Evolutionary conservation across 2,113 vertebrate genomes (phyloP), one percentile per base, ranked within the genome.

Genomic region (Argyrosomus japonicus): DNA sequence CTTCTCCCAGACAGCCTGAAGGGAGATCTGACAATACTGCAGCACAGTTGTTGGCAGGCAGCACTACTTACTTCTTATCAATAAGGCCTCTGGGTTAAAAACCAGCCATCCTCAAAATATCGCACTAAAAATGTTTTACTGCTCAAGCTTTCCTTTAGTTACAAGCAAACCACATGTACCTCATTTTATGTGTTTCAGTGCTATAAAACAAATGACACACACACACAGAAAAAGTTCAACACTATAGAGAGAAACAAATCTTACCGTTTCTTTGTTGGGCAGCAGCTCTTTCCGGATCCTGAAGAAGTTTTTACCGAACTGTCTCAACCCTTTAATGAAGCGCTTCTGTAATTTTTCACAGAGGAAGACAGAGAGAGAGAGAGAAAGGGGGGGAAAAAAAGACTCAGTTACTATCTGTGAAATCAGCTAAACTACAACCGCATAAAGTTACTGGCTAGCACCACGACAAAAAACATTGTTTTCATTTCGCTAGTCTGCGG

Each of bases 241-340:
- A 54, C 51, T 45, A 57, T 5, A 75, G 12, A 62, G 43, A 71
- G 5, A 78, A 79, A 72, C n/a, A 82, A 82, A 90, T 50, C 96
- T 95, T 95, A 97, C 97, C 80, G 97, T 98, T 89, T 98, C 97
- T 96, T 98, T 98, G 95, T 95, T 97, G 88, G 97, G 97, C 85
- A 98, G 96, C 88, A 98, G 95, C 91, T 98, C 98, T 95, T 99
- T 99, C 87, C 98, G 96, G 94, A 99, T 99, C 95, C 98, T 96
- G 96, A 99, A 99, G 96, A 99, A 99, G 97, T 99, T 99, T 96
- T 99, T 99, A 90, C 98, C 98, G 87, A 99, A 99, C 92, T 99
- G 98, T 92, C 98, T 92, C 89, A 99, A 94, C 14, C 98, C 98
- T 94, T 99, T 99, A 94, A 98, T 97, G 94, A 99, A 99, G 87